Percentiles rank a stretch among this genome's conserved stretches.
Evolutionary conservation across 1,140 invertebrate species (phyloP).

Genomic region (Pomacea maculata): DNA sequence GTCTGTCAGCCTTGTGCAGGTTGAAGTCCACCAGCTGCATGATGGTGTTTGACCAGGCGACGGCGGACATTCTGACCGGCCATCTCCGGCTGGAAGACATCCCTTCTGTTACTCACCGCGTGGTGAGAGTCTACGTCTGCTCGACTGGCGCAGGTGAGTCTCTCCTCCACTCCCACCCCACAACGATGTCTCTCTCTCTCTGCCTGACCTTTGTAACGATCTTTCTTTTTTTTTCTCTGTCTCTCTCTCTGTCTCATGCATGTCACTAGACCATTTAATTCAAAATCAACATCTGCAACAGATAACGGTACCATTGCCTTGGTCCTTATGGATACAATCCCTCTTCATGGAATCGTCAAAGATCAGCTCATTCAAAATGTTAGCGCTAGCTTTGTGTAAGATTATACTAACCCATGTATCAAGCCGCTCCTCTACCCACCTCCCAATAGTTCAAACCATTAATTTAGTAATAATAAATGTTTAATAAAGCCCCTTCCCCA

Average conservation of each 20-base stretch:
- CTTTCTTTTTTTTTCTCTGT: background rate
- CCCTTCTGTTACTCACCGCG: slow-evolving; percentile 37
- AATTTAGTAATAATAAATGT: too few species aligned
- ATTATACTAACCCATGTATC: too few species aligned
- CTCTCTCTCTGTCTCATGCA: background rate
- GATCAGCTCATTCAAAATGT: too few species aligned
- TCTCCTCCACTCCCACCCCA: background rate
- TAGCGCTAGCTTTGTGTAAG: too few species aligned
- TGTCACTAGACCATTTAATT: too few species aligned
- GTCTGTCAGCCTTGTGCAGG: background rate
- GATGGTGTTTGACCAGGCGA: background rate
- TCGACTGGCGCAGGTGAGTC: slow-evolving; percentile 44
- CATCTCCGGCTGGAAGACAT: slow-evolving; percentile 38
- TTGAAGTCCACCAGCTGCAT: background rate
- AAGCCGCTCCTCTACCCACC: too few species aligned
- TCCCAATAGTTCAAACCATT: too few species aligned
- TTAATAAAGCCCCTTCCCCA: too few species aligned
- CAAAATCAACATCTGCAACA: too few species aligned
- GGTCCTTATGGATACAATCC: too few species aligned
- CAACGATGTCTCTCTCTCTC: background rate
- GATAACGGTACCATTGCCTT: too few species aligned
- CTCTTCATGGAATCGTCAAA: too few species aligned
- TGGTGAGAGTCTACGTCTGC: slow-evolving; percentile 45
- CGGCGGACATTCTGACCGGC: slow-evolving; percentile 30
- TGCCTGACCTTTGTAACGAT: background rate